Base-by-base conservation (phyloP, 2,797 vertebrate species). In the Sebastolobus altivelis region DNA sequence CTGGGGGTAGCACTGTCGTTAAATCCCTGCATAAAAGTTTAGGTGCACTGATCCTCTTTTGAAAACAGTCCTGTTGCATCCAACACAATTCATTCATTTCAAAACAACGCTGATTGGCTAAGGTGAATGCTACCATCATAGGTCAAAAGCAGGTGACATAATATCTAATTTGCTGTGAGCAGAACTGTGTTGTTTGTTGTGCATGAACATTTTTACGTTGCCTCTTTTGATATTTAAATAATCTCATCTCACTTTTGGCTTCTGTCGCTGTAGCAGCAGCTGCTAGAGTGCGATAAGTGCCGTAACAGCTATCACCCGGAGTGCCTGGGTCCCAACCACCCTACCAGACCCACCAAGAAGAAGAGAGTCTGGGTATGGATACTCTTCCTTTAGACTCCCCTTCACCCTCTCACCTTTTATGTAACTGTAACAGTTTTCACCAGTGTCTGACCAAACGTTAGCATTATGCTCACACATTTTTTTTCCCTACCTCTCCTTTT, bases 251-350 rank as follows among this genome's bases (percentile, higher is more conserved):
- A 69, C 20, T 68, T 83, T 77, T 80, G 40, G 13, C 68, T 8
- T 63, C 25, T 88, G 54, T 75, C 52, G 14, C 16, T 81, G 55
- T 77, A 83, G 62, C 85, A 98, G 96, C 97, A 98, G 93, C 95
- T 99, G 93, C 96, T 99, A 89, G 98, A 99, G 96, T 99, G 99
- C 87, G 97, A 98, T 93, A 99, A 99, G 97, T 99, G 99, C 97
- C 97, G 97, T 95, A 99, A 99, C 97, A 99, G 98, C 96, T 99
- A 98, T 96, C 99, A 99, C 97, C 98, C 98, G 5, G 99, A 99
- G 97, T 99, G 99, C 98, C 97, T 99, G 97, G 98, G 97, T 95
- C 97, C 99, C 86, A 99, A 99, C 95, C 98, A 99, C 95, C 99
- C 98, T 56, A 98, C 97, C 80, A 98, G 97, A 95, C 98, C 98